Base-by-base conservation (phyloP, 2,113 vertebrate species). In the Bombycilla garrulus region DNA sequence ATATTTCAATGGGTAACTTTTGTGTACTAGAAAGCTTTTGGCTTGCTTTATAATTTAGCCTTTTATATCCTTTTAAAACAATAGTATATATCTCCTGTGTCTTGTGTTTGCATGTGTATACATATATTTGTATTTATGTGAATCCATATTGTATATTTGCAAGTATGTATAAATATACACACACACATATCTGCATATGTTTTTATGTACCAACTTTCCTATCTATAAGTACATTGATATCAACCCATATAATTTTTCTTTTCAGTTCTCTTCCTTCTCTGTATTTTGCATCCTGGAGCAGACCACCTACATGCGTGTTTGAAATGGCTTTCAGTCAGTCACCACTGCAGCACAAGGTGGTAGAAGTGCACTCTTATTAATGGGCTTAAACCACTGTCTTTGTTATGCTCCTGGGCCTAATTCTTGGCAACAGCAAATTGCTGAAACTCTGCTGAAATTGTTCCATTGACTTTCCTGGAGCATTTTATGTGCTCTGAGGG, bases 1-100 rank as follows among this genome's bases (percentile, higher is more conserved):
- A 65, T 97, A 96, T 91, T 97, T 96, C 93, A 94, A 95, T 90
- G 66, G 45, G 74, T 93, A 81, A 80, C 23, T 97, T 98, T 95
- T 97, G 92, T 95, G 80, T 91, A 85, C 89, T 92, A 83, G 94
- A 95, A 95, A 91, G 54, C 51, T 95, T 93, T 84, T 92, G 95
- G 40, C 57, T 78, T 81, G 36, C 82, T 97, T 97, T 94, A 12
- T 22, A 94, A 86, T 85, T 90, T 93, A 96, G 96, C 88, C 93
- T 95, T 97, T 96, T 95, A 81, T 42, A 56, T 47, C 25, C 23
- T 28, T 3, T 28, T 87, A 51, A 84, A 95, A 53, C 7, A n/a
- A 29, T 44, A 61, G 50, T 16, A 3, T 48, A 2, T 29, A 25
- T 60, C 48, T 84, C 16, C 29, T 14, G 23, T 62, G 35, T 64